Evolutionary conservation across 2,797 vertebrate species (phyloP), one percentile per base, ranked within the genome.

Genomic region (Mionectes olivaceus): DNA sequence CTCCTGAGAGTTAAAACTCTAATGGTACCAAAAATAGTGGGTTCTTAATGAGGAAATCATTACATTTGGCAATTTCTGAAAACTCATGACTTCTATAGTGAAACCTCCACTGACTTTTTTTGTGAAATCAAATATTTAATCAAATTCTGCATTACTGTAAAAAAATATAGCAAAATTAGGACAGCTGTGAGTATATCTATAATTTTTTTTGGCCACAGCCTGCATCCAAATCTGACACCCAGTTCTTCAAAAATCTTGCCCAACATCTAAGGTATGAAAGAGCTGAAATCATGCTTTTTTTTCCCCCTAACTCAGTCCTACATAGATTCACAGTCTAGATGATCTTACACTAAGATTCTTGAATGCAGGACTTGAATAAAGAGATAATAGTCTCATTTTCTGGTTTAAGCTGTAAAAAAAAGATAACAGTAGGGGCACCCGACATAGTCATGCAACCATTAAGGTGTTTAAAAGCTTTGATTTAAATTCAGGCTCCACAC

Each of bases 91-190:
- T 16, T 33, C 1, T 13, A 30, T 8, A 61, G 43, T 21, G 91
- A 93, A 90, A 50, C 7, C 19, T 39, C 19, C 13, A 35, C 13
- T 28, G 37, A 41, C 16, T 81, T 73, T 81, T 64, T 83, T 32
- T 14, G 19, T 80, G 44, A 93, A 93, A 77, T 50, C 16, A 89
- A 87, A 59, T 83, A 89, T 87, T 94, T 91, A 63, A 63, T 82
- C 13, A 77, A 65, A 69, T 56, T 44, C 60, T 91, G 13, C 43
- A 47, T 25, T 59, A 30, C 33, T 74, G 41, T 60, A 76, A 87
- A 89, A 56, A 49, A 80, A 17, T 9, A 60, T 6, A 33, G 41
- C 21, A 83, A 83, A 93, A 78, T 46, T 18, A 84, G 44, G 47
- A 67, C 19, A 89, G 25, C 23, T 73, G 28, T 65, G 43, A 84